Conservation (phyloP, 2,797 vertebrate genomes). For the Nasua narica region DNA sequence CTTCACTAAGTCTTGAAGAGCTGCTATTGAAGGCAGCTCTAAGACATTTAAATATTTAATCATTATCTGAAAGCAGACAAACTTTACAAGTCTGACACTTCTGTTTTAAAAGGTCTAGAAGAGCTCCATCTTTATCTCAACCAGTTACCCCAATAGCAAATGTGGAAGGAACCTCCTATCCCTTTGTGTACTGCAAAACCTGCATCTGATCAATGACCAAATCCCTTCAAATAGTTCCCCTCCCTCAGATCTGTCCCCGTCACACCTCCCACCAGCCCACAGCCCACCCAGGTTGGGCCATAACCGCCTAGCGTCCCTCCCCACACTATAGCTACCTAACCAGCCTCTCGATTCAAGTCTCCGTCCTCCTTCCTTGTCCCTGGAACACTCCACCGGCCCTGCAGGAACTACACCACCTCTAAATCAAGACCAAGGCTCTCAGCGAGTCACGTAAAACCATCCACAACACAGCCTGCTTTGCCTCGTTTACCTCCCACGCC, state of each 20-base stretch:
- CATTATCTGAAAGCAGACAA: neutral
- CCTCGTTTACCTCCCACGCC: neutral
- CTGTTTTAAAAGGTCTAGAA: neutral
- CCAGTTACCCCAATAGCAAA: neutral
- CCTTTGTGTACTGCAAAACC: neutral
- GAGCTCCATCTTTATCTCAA: neutral
- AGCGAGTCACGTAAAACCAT: neutral
- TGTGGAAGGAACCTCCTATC: neutral
- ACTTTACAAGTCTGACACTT: neutral
- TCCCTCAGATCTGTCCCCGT: neutral
- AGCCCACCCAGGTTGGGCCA: neutral
- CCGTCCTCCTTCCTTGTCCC: neutral
- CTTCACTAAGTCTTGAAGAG: neutral
- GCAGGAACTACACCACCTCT: neutral
- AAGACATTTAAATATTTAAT: neutral
- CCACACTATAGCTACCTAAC: too few species aligned
- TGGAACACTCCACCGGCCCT: neutral
- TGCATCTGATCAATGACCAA: neutral
- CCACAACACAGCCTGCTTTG: neutral
- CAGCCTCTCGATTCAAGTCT: neutral
- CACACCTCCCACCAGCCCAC: neutral
- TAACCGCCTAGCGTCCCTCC: neutral
- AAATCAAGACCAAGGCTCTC: neutral
- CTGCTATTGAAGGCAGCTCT: neutral
- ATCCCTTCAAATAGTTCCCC: neutral